Evolutionary conservation across 1,140 invertebrate genomes (phyloP).

Genomic region (Centruroides vittatus): DNA sequence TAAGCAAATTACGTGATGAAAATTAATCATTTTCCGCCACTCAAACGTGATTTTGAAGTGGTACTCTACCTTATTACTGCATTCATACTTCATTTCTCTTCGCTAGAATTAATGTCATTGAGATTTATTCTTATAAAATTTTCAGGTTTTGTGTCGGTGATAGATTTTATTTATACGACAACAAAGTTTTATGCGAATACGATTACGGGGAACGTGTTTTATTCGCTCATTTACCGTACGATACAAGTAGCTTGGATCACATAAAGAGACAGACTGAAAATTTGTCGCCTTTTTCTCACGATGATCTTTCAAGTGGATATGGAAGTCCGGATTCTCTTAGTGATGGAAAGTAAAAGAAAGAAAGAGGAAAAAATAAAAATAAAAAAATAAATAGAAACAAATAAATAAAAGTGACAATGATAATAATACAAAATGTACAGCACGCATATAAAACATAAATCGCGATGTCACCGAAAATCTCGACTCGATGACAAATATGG

Average conservation of each 20-base stretch:
- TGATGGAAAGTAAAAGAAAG: conserved; percentile 9
- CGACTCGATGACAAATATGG: too few relatives aligned
- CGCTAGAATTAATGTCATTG: neutral
- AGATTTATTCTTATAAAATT: conserved; percentile 22
- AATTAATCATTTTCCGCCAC: too few relatives aligned
- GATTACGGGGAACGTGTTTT: conserved; percentile 82
- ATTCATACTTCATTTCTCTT: too few relatives aligned
- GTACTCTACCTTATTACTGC: too few relatives aligned
- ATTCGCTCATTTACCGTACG: conserved; percentile 79
- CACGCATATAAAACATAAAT: too few relatives aligned
- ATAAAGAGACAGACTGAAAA: conserved; percentile 65
- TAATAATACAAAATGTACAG: too few relatives aligned
- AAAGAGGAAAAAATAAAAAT: too few relatives aligned
- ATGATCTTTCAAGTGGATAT: conserved; percentile 34
- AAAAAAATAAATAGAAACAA: too few relatives aligned
- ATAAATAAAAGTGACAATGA: too few relatives aligned
- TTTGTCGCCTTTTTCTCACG: conserved; percentile 22
- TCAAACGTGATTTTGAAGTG: too few relatives aligned
- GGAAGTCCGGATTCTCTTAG: conserved; percentile 24
- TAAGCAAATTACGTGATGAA: conserved; percentile 30
- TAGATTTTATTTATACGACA: conserved; percentile 79
- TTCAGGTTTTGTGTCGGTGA: conserved; percentile 87
- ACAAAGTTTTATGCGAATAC: conserved; percentile 85
- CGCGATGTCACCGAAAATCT: too few relatives aligned
- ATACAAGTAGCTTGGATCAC: conserved; percentile 70